Evolutionary conservation across 2,797 vertebrate species (phyloP).

Genomic region (Mormyrus proboscirostris): DNA sequence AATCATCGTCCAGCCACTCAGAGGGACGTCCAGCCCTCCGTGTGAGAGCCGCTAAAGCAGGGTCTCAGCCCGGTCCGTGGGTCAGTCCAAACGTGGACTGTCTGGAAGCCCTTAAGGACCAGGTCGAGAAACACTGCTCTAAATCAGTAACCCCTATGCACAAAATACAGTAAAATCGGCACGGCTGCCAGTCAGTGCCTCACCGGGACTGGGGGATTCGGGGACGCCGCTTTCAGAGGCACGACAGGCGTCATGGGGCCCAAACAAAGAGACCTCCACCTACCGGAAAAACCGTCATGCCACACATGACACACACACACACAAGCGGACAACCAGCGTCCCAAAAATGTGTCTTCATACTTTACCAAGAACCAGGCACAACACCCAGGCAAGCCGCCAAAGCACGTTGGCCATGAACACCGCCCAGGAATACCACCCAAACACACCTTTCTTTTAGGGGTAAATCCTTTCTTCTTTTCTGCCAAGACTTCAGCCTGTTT

Average conservation of each 20-base stretch:
- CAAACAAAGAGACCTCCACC: conserved; percentile 74
- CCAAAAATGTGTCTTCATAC: background rate
- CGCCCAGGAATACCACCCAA: background rate
- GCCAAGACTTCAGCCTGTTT: conserved; percentile 68
- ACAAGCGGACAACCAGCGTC: too few relatives aligned
- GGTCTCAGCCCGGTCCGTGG: background rate
- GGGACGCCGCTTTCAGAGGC: conserved; percentile 47
- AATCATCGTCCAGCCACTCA: background rate
- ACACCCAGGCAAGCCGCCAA: background rate
- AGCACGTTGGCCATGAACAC: background rate
- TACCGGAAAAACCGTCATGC: conserved; percentile 33
- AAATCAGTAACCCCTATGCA: background rate
- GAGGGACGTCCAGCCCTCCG: background rate
- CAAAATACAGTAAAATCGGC: background rate
- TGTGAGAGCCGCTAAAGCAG: background rate
- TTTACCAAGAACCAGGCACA: background rate
- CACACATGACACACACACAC: background rate
- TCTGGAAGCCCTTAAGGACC: background rate
- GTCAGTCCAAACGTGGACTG: background rate
- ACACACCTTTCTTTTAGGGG: conserved; percentile 71
- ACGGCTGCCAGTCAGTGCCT: conserved; percentile 7
- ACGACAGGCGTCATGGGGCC: conserved; percentile 82
- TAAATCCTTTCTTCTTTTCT: conserved; percentile 64
- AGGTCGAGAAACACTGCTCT: background rate
- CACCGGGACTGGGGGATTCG: conserved; percentile 56